Conservation (phyloP, 1,140 invertebrate genomes). For the Habropoda laboriosa region DNA sequence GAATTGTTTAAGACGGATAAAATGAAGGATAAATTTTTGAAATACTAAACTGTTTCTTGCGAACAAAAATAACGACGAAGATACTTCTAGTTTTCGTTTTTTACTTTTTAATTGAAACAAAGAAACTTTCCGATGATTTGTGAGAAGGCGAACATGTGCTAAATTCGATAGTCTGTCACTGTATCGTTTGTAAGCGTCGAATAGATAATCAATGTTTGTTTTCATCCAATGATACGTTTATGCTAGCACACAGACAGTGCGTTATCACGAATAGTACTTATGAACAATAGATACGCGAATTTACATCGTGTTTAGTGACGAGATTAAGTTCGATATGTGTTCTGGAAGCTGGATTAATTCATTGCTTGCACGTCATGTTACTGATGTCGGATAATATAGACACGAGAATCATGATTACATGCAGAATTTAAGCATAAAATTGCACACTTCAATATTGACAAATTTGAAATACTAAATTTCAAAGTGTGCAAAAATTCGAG, state of each 20-base stretch:
- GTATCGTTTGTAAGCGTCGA: neutral
- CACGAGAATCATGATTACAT: neutral
- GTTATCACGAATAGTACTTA: neutral
- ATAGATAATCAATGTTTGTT: neutral
- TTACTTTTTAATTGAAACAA: no score
- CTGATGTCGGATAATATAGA: neutral
- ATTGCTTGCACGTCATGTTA: neutral
- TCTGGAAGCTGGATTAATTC: conserved; percentile 17
- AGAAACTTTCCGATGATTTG: no score
- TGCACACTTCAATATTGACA: no score
- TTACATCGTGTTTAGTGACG: conserved; percentile 20
- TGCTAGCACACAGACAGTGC: neutral
- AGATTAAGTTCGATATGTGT: neutral
- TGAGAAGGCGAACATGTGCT: neutral
- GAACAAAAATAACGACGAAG: no score
- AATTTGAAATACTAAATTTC: no score
- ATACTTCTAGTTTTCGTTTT: neutral
- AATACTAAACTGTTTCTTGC: no score
- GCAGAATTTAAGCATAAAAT: no score
- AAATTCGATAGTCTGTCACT: neutral
- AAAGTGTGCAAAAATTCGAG: no score
- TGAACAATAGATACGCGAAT: conserved; percentile 10
- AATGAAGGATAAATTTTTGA: no score
- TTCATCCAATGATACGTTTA: neutral
- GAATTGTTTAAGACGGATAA: no score